Base-by-base conservation (phyloP, 2,888 invertebrate species). In the Octodonta nipae region DNA sequence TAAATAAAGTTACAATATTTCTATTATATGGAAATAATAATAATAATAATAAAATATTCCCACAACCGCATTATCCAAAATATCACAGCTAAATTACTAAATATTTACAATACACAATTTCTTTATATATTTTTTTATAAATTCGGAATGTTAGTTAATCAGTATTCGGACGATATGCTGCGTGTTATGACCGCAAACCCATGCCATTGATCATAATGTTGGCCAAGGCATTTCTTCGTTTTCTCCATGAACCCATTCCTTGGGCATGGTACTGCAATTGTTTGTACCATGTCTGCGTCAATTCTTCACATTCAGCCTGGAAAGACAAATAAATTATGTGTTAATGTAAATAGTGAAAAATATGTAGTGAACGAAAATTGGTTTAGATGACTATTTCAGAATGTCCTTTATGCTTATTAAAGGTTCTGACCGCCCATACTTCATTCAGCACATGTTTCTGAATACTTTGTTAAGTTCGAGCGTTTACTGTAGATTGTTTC, bases 191-290 rank as follows among this genome's bases (percentile, higher is more conserved):
- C 40, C 63, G 44, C 33, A 61, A 48, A 26, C 63, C 62, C 78
- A 79, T 79, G 30, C 86, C 85, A 58, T 86, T 88, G 54, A 92
- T 89, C 89, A 93, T 92, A 46, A 93, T 92, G 57, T 93, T 92
- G n/a, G 92, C 89, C 49, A 93, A 67, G 4, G 91, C 93, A 54
- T 88, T 89, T 20, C 93, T 72, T 41, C 92, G 70, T 58, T 83
- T 80, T 32, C 92, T 72, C 93, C 93, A 93, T 5, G 84, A 77
- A 36, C 92, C 92, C 46, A 92, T 78, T 36, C 89, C 86, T 57
- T 87, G 85, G 13, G 88, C 84, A 59, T 91, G 88, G 54, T 81
- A 84, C 58, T 91, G 88, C 32, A 93, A 65, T 51, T 86, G 84
- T 12, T 81, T 75, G 60, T 88, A 85, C 92, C 93, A 93, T 15